Conservation (phyloP, 2,888 invertebrate species). For the Pachliopta kotzebuea region DNA sequence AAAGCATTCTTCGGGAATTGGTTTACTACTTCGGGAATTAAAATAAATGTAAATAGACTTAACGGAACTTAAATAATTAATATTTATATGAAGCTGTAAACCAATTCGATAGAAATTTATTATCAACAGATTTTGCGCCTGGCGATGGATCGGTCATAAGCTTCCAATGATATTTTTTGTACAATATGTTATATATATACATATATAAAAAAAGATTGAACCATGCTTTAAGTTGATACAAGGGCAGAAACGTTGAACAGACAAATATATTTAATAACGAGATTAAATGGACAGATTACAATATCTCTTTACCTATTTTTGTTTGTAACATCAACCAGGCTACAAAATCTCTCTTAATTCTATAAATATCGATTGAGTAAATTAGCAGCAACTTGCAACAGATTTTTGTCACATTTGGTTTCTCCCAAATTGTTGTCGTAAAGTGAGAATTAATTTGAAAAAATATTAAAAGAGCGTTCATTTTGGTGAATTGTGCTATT, state of each 20-base stretch:
- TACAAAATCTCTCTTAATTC: slow-evolving; percentile 66
- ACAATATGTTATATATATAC: neutral
- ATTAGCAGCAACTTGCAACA: slow-evolving; percentile 33
- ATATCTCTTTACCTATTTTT: neutral
- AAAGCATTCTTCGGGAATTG: slow-evolving; percentile 34
- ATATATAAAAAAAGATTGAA: neutral
- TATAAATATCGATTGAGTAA: slow-evolving; percentile 46
- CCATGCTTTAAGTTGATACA: neutral
- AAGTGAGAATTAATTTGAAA: slow-evolving; percentile 19
- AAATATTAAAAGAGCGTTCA: slow-evolving; percentile 27
- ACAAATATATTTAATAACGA: slow-evolving; percentile 2
- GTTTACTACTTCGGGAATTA: slow-evolving; percentile 33
- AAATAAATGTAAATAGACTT: slow-evolving; percentile 19
- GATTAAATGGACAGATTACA: slow-evolving; percentile 18
- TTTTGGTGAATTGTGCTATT: slow-evolving; percentile 23
- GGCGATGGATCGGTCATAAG: slow-evolving; percentile 34
- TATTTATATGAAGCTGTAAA: slow-evolving; percentile 35
- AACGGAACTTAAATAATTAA: neutral
- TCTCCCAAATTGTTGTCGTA: slow-evolving; percentile 26
- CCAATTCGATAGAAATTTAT: slow-evolving; percentile 53
- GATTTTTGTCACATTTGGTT: slow-evolving; percentile 43
- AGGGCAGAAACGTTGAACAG: slow-evolving; percentile 16
- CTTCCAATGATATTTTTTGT: neutral
- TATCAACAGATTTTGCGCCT: slow-evolving; percentile 47
- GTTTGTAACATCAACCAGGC: slow-evolving; percentile 50